Percentiles rank a stretch among this genome's conserved stretches.
These are phyloP conservation scores for Clostera curtula DNA, from an alignment of 2,888 invertebrate genomes.

Conservation along the genomic window DNA sequence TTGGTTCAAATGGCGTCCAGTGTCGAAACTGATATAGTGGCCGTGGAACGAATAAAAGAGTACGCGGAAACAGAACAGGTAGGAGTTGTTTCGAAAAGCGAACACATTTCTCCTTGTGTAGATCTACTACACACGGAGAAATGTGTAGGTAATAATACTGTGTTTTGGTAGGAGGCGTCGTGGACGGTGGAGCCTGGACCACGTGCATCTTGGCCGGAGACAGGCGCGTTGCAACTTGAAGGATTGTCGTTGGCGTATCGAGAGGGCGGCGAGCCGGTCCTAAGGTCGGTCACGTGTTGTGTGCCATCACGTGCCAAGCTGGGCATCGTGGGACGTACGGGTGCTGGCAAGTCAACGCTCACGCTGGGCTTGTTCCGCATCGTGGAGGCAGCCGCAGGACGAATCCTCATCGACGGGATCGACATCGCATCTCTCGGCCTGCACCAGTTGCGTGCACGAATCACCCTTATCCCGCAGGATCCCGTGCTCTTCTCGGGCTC, in stretches of 20 bases:
- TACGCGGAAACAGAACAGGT: conserved; percentile 89
- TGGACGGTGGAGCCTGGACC: conserved; percentile 81
- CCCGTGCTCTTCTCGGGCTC: conserved; percentile 96
- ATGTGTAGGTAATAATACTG: conserved; percentile 2
- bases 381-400: conserved; percentile 87
- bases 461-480: conserved; percentile 94
- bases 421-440: conserved; percentile 88
- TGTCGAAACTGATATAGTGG: conserved; percentile 97
- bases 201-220: conserved; percentile 84
- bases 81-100: too few species aligned
- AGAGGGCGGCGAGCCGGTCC: conserved; percentile 89
- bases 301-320: conserved; percentile 91
- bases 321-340: conserved; percentile 92
- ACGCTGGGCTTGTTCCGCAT: conserved; percentile 85
- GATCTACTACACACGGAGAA: too few species aligned
- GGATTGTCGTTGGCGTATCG: conserved; percentile 91
- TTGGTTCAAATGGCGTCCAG: conserved; percentile 96
- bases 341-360: conserved; percentile 94
- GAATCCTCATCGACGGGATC: conserved; percentile 88
- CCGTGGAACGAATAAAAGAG: conserved; percentile 97
- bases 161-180: conserved; percentile 78
- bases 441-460: conserved; percentile 86
- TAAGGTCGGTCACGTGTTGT: conserved; percentile 85
- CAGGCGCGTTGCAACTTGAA: conserved; percentile 86
- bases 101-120: too few species aligned